Conservation (phyloP, 2,113 vertebrate species). For the Prinia subflava region DNA sequence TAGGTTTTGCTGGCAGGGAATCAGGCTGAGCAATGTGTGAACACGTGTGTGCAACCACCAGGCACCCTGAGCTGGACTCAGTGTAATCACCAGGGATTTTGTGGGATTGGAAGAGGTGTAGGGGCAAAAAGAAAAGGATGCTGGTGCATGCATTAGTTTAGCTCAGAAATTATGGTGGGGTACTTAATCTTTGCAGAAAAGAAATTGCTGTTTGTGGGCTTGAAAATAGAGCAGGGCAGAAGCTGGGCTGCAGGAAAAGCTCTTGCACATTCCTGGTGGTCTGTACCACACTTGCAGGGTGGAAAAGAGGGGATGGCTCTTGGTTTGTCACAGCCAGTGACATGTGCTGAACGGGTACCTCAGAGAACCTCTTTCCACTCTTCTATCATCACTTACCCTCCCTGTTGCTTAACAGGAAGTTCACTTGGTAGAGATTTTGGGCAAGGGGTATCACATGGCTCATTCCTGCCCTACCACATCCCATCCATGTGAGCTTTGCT, state of each 20-base stretch:
- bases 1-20: background rate
- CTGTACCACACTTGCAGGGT: background rate
- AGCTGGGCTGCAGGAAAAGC: background rate
- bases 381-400: accelerated
- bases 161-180: background rate
- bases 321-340: background rate
- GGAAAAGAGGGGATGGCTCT: background rate
- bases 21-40: background rate
- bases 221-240: background rate
- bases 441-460: background rate
- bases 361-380: background rate
- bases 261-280: background rate
- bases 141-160: background rate
- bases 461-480: background rate
- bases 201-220: background rate
- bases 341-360: background rate
- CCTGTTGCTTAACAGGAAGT: background rate
- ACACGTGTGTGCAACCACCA: background rate
- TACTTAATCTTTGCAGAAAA: background rate
- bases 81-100: background rate
- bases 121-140: background rate
- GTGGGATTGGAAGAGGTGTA: background rate
- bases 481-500: background rate
- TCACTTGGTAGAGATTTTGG: background rate
- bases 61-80: background rate